Evolutionary conservation across 2,797 vertebrate genomes (phyloP).

Genomic region (Poecilia gillii): DNA sequence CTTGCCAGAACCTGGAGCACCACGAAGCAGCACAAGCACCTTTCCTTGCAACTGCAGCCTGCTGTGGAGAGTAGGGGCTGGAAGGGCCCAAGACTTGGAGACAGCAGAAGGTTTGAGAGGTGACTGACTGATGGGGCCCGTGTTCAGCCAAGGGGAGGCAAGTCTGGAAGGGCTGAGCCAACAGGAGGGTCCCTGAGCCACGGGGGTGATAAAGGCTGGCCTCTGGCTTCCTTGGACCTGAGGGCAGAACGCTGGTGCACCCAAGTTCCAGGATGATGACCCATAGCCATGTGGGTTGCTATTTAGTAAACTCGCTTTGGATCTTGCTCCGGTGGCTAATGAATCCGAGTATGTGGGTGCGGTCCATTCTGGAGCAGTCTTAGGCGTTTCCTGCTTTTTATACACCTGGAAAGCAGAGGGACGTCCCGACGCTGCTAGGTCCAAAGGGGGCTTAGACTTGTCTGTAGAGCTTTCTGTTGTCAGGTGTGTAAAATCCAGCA

Average conservation of each 20-base stretch:
- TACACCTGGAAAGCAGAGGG: slow-evolving; percentile 81
- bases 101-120: slow-evolving; percentile 75
- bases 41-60: slow-evolving; percentile 81
- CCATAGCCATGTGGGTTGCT: slow-evolving; percentile 29
- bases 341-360: slow-evolving; percentile 9
- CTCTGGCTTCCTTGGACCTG: slow-evolving; percentile 49
- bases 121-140: slow-evolving; percentile 57
- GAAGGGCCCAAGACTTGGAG: slow-evolving; percentile 77
- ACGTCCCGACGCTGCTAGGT: slow-evolving; percentile 65
- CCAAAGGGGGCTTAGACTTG: slow-evolving; percentile 49
- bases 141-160: slow-evolving; percentile 57
- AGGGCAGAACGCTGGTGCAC: slow-evolving; percentile 84
- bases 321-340: slow-evolving; percentile 42
- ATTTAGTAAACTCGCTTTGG: slow-evolving; percentile 39
- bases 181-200: slow-evolving; percentile 75
- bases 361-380: slow-evolving; percentile 10
- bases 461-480: slow-evolving; percentile 41
- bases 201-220: slow-evolving; percentile 86
- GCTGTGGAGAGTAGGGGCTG: slow-evolving; percentile 26
- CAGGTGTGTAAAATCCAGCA: slow-evolving; percentile 74
- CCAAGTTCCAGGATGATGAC: slow-evolving; percentile 82
- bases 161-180: slow-evolving; percentile 74
- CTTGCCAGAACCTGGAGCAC: slow-evolving; percentile 96
- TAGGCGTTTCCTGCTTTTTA: slow-evolving; percentile 63
- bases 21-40: slow-evolving; percentile 93